These are phyloP conservation scores for Dynastes maya DNA, from an alignment of 2,888 invertebrate species.

Conservation along the genomic window DNA sequence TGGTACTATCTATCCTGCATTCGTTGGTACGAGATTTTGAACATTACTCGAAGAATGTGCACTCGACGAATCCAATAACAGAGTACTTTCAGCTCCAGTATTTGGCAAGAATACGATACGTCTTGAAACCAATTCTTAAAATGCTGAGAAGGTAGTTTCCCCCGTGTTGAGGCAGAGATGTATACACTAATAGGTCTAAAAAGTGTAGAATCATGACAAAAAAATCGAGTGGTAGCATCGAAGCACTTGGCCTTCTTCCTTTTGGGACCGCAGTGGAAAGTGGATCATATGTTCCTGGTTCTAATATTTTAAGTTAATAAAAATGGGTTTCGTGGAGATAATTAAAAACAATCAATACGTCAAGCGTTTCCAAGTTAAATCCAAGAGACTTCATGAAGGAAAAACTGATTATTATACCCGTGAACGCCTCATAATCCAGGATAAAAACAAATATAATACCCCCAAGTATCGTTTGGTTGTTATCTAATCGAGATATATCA, in stretches of 20 bases:
- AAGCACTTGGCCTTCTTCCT: conserved; percentile 57
- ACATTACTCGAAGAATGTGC: too few relatives aligned
- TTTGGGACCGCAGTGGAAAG: conserved; percentile 61
- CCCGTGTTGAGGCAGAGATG: too few relatives aligned
- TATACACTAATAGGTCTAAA: too few relatives aligned
- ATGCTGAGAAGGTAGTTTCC: too few relatives aligned
- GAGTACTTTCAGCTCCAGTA: too few relatives aligned
- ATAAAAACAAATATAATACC: conserved; percentile 99
- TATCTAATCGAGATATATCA: conserved; percentile 98
- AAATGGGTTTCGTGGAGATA: conserved; percentile 96
- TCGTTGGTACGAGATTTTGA: too few relatives aligned
- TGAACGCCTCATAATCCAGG: conserved; percentile 96
- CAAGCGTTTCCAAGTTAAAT: conserved; percentile 98
- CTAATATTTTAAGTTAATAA: conserved; percentile 57
- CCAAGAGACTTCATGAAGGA: conserved; percentile 97
- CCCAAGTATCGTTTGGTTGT: conserved; percentile 98
- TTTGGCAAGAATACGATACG: too few relatives aligned
- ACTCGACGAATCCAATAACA: too few relatives aligned
- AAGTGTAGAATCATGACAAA: too few relatives aligned
- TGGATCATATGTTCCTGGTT: conserved; percentile 60
- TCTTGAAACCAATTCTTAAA: too few relatives aligned
- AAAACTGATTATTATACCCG: conserved; percentile 99
- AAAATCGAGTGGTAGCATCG: too few relatives aligned
- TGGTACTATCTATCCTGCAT: too few relatives aligned
- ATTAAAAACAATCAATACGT: conserved; percentile 99